A percentile compares a stretch with the other conserved stretches of the same genome.
Evolutionary conservation across 1,140 invertebrate species (phyloP).

Genomic region (Mesaphorura yosii): DNA sequence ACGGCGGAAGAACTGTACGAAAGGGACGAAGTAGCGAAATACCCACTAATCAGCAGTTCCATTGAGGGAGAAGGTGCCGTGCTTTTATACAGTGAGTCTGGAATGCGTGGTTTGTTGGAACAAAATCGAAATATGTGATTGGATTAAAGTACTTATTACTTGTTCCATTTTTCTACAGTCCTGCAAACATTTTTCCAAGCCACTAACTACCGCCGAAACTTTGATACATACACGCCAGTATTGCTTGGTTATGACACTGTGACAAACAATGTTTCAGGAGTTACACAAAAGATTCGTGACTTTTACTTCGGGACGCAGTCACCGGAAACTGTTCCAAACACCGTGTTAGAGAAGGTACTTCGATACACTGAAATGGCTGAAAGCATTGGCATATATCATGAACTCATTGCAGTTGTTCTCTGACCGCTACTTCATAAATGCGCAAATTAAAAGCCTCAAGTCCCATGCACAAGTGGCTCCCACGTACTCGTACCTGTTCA

Average conservation of each 20-base stretch:
- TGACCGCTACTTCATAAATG: slow-evolving; percentile 17
- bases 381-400: not conserved
- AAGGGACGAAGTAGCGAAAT: not conserved
- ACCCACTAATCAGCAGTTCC: slow-evolving; percentile 4
- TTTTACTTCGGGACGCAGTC: slow-evolving; percentile 9
- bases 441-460: slow-evolving; percentile 12
- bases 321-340: not conserved
- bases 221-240: not conserved
- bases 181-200: not conserved
- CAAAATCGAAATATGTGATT: not conserved
- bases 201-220: not conserved
- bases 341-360: not conserved
- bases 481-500: slow-evolving; percentile 19
- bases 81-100: slow-evolving; percentile 4
- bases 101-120: too few species aligned
- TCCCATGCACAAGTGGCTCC: slow-evolving; percentile 16
- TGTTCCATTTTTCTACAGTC: not conserved
- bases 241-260: slow-evolving; percentile 5
- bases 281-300: not conserved
- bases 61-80: slow-evolving; percentile 10
- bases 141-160: too few species aligned
- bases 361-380: not conserved
- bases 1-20: slow-evolving; percentile 4
- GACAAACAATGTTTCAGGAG: not conserved
- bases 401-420: slow-evolving; percentile 11